These are phyloP conservation scores for Hydrozoanthus gracilis DNA, from an alignment of 92 coral and sea anemone species.

Conservation along the genomic window DNA sequence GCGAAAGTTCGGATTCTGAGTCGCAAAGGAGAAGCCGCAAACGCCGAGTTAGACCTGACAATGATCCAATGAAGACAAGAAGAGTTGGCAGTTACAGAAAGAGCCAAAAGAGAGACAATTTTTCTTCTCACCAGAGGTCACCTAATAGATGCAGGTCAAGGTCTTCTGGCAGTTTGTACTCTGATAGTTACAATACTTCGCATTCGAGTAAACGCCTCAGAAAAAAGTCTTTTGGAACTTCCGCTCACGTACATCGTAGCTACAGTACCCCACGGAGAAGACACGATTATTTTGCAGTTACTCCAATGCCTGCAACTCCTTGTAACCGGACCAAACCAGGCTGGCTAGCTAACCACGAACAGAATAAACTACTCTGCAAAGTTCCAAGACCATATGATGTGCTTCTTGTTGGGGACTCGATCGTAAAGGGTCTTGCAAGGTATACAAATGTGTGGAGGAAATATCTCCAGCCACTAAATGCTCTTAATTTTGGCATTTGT, in stretches of 20 bases:
- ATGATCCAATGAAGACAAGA: background rate
- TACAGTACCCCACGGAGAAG: background rate
- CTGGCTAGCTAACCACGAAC: conserved; percentile 79
- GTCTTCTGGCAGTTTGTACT: background rate
- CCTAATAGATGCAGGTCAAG: background rate
- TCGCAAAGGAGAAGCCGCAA: background rate
- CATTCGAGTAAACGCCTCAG: background rate
- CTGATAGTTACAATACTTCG: conserved; percentile 5
- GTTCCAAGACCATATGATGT: conserved; percentile 58
- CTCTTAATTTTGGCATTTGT: conserved; percentile 91
- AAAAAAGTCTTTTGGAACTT: background rate
- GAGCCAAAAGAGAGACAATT: background rate
- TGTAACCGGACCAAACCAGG: conserved; percentile 79
- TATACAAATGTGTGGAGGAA: conserved; percentile 87
- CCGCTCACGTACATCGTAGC: conserved; percentile 31
- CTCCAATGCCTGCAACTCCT: conserved; percentile 60
- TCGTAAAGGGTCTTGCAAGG: conserved; percentile 90
- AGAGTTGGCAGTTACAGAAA: background rate
- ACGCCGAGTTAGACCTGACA: background rate
- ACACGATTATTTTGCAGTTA: background rate
- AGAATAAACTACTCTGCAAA: conserved; percentile 60
- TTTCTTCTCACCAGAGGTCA: background rate
- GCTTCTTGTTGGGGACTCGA: conserved; percentile 87
- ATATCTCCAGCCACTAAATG: conserved; percentile 77
- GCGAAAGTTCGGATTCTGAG: background rate